These are phyloP conservation scores for Hololepta plana DNA, from an alignment of 2,888 invertebrate species.

Conservation along the genomic window DNA sequence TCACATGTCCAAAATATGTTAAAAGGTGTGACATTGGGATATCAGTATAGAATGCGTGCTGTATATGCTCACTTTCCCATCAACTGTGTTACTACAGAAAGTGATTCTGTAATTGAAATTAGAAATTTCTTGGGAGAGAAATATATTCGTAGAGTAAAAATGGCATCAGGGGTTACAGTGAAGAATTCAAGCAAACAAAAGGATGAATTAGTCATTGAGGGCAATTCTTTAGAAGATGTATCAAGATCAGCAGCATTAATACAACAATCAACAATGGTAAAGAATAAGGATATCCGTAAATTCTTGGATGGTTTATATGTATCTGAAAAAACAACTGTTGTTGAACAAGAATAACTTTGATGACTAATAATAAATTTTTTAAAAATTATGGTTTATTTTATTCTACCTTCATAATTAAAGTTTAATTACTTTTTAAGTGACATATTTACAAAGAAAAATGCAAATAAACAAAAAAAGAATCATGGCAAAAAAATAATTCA, in stretches of 20 bases:
- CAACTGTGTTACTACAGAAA: slow-evolving; percentile 89
- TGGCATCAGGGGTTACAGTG: slow-evolving; percentile 91
- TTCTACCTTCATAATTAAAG: no score
- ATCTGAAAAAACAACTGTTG: slow-evolving; percentile 93
- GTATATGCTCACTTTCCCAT: slow-evolving; percentile 99
- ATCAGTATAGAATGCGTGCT: slow-evolving; percentile 97
- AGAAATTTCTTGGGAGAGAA: slow-evolving; percentile 99
- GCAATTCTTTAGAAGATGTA: slow-evolving; percentile 84
- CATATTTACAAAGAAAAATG: no score
- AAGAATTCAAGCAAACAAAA: slow-evolving; percentile 85
- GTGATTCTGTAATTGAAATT: slow-evolving; percentile 82
- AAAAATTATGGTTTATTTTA: no score
- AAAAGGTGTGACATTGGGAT: slow-evolving; percentile 87
- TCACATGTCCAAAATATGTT: slow-evolving; percentile 99
- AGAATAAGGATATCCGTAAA: slow-evolving; percentile 99
- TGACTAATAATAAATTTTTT: slow-evolving; percentile 49
- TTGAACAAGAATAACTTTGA: no score
- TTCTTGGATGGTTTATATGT: slow-evolving; percentile 99
- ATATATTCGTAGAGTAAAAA: slow-evolving; percentile 83
- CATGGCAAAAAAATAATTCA: no score
- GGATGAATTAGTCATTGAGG: slow-evolving; percentile 94
- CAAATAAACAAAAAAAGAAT: no score
- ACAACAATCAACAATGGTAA: slow-evolving; percentile 96
- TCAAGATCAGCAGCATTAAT: slow-evolving; percentile 97
- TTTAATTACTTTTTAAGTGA: no score